These are phyloP conservation scores for Cantharis nigra DNA, from an alignment of 2,888 invertebrate genomes.

Conservation along the genomic window DNA sequence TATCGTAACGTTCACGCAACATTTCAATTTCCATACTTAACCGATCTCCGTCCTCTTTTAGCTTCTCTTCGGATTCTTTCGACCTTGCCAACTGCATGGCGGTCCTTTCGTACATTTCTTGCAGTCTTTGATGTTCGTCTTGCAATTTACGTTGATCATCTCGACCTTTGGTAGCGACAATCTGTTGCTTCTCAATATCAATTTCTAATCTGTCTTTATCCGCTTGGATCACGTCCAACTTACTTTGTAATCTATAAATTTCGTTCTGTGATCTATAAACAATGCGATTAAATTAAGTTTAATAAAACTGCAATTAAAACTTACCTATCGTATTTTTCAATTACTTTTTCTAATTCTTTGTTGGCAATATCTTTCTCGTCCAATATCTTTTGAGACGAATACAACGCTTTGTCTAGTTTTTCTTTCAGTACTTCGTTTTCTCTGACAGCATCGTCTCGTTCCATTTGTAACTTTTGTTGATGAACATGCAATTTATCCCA, in stretches of 20 bases:
- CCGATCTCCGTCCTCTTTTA: constrained; percentile 81
- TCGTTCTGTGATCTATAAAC: constrained; percentile 83
- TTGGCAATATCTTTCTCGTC: constrained; percentile 88
- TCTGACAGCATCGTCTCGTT: constrained; percentile 82
- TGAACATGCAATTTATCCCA: constrained; percentile 86
- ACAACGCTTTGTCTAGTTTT: constrained; percentile 85
- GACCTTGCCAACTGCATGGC: constrained; percentile 82
- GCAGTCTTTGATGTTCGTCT: constrained; percentile 82
- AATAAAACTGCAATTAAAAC: constrained; percentile 8
- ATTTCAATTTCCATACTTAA: constrained; percentile 81
- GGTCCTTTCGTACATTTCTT: constrained; percentile 88
- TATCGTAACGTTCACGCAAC: constrained; percentile 86
- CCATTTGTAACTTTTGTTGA: constrained; percentile 85
- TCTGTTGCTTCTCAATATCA: constrained; percentile 83
- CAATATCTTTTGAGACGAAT: constrained; percentile 79
- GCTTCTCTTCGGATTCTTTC: constrained; percentile 90
- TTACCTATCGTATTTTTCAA: constrained; percentile 90
- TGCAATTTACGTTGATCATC: constrained; percentile 86
- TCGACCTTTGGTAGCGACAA: constrained; percentile 77
- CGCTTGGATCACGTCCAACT: constrained; percentile 84
- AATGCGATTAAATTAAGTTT: background rate
- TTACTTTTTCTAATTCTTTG: constrained; percentile 89
- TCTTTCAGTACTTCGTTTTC: constrained; percentile 88
- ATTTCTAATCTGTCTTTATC: constrained; percentile 85
- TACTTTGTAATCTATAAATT: constrained; percentile 84